These are phyloP conservation scores for Macrotis lagotis DNA, from an alignment of 2,113 vertebrate species.

Conservation along the genomic window DNA sequence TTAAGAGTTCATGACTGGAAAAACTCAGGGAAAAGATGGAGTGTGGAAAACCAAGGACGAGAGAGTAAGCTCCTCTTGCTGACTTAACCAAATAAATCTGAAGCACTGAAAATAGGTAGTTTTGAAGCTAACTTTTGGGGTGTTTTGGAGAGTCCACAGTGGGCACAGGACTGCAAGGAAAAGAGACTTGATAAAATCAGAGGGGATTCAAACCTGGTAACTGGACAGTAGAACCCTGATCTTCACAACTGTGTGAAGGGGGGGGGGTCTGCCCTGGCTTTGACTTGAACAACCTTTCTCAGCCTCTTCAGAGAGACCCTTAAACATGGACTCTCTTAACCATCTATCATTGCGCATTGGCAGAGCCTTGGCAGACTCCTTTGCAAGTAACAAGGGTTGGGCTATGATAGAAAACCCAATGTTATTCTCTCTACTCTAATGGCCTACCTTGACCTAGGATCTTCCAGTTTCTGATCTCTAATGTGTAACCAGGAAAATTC, in stretches of 20 bases:
- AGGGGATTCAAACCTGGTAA: conserved; percentile 5
- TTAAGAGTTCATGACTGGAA: not conserved
- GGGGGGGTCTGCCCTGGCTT: conserved; percentile 5
- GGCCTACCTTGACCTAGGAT: conserved; percentile 14
- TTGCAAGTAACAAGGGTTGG: conserved; percentile 25
- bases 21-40: not conserved
- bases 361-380: conserved; percentile 28
- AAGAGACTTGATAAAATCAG: not conserved
- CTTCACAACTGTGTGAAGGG: not conserved
- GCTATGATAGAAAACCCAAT: not conserved
- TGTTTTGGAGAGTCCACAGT: not conserved
- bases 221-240: not conserved
- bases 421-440: not conserved
- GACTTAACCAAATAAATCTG: conserved; percentile 3
- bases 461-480: conserved; percentile 23
- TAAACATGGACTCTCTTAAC: not conserved
- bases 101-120: not conserved
- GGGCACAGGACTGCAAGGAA: not conserved
- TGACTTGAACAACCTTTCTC: not conserved
- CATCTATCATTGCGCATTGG: not conserved
- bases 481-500: not conserved
- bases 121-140: conserved; percentile 17
- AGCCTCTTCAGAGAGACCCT: not conserved
- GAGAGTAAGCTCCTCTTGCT: not conserved
- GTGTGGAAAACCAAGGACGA: not conserved